Evolutionary conservation across 2,888 invertebrate species (phyloP).

Genomic region (Tetragonisca angustula): DNA sequence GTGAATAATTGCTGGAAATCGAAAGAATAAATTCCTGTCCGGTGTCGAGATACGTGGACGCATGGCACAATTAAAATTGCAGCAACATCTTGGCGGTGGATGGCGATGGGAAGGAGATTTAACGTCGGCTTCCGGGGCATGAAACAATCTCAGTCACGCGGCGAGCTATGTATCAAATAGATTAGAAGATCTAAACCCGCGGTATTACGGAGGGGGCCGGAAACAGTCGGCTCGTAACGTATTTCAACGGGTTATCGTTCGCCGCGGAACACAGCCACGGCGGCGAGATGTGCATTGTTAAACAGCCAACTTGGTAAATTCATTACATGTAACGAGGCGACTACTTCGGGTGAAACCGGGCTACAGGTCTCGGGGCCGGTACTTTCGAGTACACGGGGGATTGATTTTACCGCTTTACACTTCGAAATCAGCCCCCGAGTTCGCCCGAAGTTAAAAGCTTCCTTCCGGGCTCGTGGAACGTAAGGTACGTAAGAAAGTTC

Average conservation of each 20-base stretch:
- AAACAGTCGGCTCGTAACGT: constrained; percentile 68
- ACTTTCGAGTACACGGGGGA: constrained; percentile 14
- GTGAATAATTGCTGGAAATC: neutral
- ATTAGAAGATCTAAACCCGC: constrained; percentile 70
- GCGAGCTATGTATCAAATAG: constrained; percentile 68
- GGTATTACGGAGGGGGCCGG: constrained; percentile 54
- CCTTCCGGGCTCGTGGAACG: neutral
- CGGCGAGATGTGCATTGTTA: constrained; percentile 72
- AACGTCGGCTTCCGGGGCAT: constrained; percentile 43
- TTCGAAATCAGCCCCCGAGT: constrained; percentile 17
- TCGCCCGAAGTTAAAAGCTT: constrained; percentile 5
- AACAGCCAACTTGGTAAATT: constrained; percentile 69
- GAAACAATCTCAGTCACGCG: constrained; percentile 58
- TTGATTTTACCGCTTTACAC: constrained; percentile 46
- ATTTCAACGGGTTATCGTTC: constrained; percentile 73
- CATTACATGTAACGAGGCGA: constrained; percentile 59
- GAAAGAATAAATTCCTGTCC: constrained; percentile 24
- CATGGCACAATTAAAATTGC: constrained; percentile 43
- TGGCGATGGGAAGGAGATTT: constrained; percentile 43
- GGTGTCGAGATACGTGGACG: constrained; percentile 7
- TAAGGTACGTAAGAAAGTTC: neutral
- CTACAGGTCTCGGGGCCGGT: neutral
- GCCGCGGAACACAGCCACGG: constrained; percentile 62
- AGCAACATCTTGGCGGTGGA: constrained; percentile 41
- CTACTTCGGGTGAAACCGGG: constrained; percentile 42